Evolutionary conservation across 1,140 invertebrate species (phyloP).

Genomic region (Diprion similis): DNA sequence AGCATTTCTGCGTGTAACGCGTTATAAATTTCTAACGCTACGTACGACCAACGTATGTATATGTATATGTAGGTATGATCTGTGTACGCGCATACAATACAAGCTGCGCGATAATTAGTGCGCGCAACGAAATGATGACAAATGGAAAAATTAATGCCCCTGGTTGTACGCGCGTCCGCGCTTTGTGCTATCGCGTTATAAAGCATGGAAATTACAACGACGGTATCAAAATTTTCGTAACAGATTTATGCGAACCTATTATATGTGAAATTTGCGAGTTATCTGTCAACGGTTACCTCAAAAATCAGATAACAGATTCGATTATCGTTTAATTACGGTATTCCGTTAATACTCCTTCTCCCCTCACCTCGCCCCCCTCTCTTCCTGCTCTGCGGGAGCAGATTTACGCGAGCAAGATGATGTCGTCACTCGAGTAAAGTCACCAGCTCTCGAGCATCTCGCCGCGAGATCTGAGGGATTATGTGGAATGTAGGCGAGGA

Average conservation of each 20-base stretch:
- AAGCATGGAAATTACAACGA: not conserved
- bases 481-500: not conserved
- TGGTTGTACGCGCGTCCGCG: not conserved
- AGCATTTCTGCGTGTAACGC: not conserved
- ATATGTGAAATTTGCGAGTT: not conserved
- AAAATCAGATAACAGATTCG: too few species aligned
- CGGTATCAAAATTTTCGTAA: not conserved
- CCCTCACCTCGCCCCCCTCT: too few species aligned
- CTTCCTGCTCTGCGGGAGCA: too few species aligned
- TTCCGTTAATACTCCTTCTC: too few species aligned
- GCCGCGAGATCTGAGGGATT: not conserved
- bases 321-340: too few species aligned
- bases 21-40: not conserved
- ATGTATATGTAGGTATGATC: too few species aligned
- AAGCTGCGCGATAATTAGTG: not conserved
- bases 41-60: too few species aligned
- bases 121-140: not conserved
- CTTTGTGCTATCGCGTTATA: not conserved
- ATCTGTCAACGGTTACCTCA: not conserved
- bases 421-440: not conserved
- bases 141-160: constrained; percentile 3
- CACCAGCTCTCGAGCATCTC: not conserved
- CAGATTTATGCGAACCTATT: not conserved
- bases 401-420: not conserved
- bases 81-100: too few species aligned